Evolutionary conservation across 2,888 invertebrate genomes (phyloP).

Genomic region (Conistra vaccinii): DNA sequence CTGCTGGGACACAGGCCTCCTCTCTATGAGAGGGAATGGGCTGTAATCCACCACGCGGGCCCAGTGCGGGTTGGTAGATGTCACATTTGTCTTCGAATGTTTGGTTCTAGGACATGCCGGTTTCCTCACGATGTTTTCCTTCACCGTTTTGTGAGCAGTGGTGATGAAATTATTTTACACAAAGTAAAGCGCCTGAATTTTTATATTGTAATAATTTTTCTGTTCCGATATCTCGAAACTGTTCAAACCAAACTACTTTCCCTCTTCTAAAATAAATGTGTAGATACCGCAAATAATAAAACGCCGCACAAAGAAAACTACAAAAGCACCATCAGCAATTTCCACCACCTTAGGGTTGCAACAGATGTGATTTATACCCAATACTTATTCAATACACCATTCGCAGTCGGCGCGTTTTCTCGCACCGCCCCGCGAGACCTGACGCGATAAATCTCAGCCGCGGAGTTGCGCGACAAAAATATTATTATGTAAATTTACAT

Average conservation of each 20-base stretch:
- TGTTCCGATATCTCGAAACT: background rate
- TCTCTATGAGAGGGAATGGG: no score
- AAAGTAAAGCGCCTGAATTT: no score
- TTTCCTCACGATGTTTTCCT: no score
- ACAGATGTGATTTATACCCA: slow-evolving; percentile 76
- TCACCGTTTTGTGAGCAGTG: no score
- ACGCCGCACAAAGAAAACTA: slow-evolving; percentile 59
- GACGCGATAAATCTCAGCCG: slow-evolving; percentile 83
- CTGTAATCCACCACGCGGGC: no score
- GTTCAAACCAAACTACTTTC: background rate
- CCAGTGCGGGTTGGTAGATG: no score
- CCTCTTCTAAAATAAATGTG: slow-evolving; percentile 27
- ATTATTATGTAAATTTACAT: slow-evolving; percentile 89
- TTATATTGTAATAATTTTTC: background rate
- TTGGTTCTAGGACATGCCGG: no score
- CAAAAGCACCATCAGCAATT: slow-evolving; percentile 72
- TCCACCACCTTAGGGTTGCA: slow-evolving; percentile 67
- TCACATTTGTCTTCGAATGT: no score
- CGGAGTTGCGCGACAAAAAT: slow-evolving; percentile 88
- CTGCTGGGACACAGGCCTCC: no score
- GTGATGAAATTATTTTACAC: no score
- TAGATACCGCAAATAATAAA: slow-evolving; percentile 52
- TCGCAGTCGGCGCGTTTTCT: slow-evolving; percentile 58
- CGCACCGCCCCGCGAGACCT: slow-evolving; percentile 69
- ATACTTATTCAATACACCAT: slow-evolving; percentile 70